phyloP scores from a whole-genome alignment of 2,113 vertebrate species.

The Plectropomus leopardus region DNA sequence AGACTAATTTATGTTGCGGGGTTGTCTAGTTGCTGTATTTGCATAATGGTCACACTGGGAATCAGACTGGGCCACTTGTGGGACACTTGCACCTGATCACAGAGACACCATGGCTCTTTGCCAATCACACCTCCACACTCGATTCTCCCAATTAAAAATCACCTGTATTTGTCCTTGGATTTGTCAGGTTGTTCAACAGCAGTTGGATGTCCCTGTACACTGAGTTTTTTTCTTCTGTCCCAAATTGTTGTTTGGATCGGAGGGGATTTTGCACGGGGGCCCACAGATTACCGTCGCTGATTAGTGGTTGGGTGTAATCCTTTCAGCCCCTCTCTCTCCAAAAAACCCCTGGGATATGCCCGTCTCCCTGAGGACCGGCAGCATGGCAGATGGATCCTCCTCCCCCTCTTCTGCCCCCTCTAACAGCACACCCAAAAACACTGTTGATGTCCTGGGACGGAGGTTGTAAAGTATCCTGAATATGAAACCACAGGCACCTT shows the following conservation, averaged over 20 bases:
- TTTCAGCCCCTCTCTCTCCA: constrained; percentile 84
- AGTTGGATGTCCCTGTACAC: constrained; percentile 39
- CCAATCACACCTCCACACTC: constrained; percentile 78
- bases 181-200: constrained; percentile 55
- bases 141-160: constrained; percentile 77
- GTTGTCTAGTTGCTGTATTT: constrained; percentile 75
- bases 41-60: constrained; percentile 85
- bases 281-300: constrained; percentile 86
- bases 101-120: constrained; percentile 78
- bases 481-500: constrained; percentile 84
- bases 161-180: constrained; percentile 66
- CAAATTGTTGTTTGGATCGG: constrained; percentile 80
- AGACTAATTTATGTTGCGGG: constrained; percentile 75
- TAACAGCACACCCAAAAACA: constrained; percentile 80
- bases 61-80: constrained; percentile 86
- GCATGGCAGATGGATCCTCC: constrained; percentile 87
- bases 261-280: constrained; percentile 81
- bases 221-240: constrained; percentile 63
- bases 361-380: constrained; percentile 83
- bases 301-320: constrained; percentile 88
- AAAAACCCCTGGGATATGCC: constrained; percentile 86
- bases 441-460: constrained; percentile 82
- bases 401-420: constrained; percentile 69
- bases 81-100: constrained; percentile 87
- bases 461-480: constrained; percentile 85